phyloP scores from a whole-genome alignment of 2,888 invertebrate species.

The Eilema sororculum region DNA sequence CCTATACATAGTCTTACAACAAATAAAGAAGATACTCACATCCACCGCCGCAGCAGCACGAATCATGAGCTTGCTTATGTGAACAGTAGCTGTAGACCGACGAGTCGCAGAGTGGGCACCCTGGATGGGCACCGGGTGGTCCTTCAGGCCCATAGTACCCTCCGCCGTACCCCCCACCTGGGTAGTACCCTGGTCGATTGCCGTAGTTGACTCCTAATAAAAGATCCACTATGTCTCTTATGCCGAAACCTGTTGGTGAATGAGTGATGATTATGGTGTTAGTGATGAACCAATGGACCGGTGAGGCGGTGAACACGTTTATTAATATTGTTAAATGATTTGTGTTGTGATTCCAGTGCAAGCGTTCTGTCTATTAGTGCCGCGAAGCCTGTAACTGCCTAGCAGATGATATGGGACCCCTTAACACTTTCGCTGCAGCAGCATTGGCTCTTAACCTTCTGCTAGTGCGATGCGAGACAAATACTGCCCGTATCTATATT shows the following conservation, averaged over 20 bases:
- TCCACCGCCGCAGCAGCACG: conserved; percentile 90
- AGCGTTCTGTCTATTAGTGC: too few species aligned
- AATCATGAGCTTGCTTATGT: conserved; percentile 91
- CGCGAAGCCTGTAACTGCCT: too few species aligned
- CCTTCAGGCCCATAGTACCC: conserved; percentile 59
- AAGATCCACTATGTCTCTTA: conserved; percentile 83
- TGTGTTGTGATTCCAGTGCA: conserved; percentile 5
- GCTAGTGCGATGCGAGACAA: too few species aligned
- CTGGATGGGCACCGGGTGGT: conserved; percentile 80
- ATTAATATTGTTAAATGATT: conserved; percentile 5
- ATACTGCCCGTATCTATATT: too few species aligned
- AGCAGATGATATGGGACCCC: too few species aligned
- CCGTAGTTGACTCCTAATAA: conserved; percentile 79
- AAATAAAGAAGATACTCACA: conserved; percentile 69
- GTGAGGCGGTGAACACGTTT: conserved; percentile 20
- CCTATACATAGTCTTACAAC: too few species aligned
- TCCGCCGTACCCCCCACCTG: conserved; percentile 50
- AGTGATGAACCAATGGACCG: conserved; percentile 30
- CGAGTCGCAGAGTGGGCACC: conserved; percentile 92
- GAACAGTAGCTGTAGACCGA: conserved; percentile 93
- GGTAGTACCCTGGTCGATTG: conserved; percentile 55
- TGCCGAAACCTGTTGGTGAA: conserved; percentile 80
- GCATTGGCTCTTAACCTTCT: too few species aligned
- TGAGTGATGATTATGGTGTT: conserved; percentile 62
- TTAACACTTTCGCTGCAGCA: too few species aligned